Percentiles rank a stretch among this genome's conserved stretches.
Conservation (phyloP, 2,888 invertebrate genomes). For the Lampropteryx suffumata region DNA sequence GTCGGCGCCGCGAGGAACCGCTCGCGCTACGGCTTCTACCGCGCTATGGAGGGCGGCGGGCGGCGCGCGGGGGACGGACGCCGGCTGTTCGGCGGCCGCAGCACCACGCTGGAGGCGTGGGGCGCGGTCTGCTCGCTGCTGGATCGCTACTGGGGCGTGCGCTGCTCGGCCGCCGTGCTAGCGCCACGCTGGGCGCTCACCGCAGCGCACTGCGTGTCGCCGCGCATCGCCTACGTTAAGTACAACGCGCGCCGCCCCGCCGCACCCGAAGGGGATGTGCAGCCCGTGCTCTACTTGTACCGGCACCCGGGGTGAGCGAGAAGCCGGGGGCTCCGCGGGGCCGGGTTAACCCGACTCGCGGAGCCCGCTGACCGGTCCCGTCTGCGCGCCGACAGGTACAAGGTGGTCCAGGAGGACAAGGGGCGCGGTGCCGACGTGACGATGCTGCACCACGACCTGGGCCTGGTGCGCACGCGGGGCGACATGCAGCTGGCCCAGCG, state of each 20-base stretch:
- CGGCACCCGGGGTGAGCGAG: slow-evolving; percentile 60
- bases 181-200: slow-evolving; percentile 65
- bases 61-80: slow-evolving; percentile 45
- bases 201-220: slow-evolving; percentile 66
- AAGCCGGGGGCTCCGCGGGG: too few species aligned
- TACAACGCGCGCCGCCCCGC: slow-evolving; percentile 54
- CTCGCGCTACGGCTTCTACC: slow-evolving; percentile 49
- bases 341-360: too few species aligned
- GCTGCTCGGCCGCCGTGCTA: slow-evolving; percentile 61
- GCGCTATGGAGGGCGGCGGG: slow-evolving; percentile 33
- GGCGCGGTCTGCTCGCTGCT: slow-evolving; percentile 57
- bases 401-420: slow-evolving; percentile 54
- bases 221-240: slow-evolving; percentile 56
- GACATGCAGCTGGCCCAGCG: slow-evolving; percentile 48
- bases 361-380: too few species aligned
- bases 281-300: slow-evolving; percentile 56
- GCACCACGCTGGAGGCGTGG: slow-evolving; percentile 41
- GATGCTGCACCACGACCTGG: slow-evolving; percentile 68
- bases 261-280: slow-evolving; percentile 42
- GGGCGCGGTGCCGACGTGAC: slow-evolving; percentile 63
- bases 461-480: slow-evolving; percentile 59
- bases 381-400: slow-evolving; percentile 44
- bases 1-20: slow-evolving; percentile 11
- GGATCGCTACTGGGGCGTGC: slow-evolving; percentile 57
- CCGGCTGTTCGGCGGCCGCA: slow-evolving; percentile 61